Evolutionary conservation across 2,888 invertebrate genomes (phyloP).

Genomic region (Ecliptopera silaceata): DNA sequence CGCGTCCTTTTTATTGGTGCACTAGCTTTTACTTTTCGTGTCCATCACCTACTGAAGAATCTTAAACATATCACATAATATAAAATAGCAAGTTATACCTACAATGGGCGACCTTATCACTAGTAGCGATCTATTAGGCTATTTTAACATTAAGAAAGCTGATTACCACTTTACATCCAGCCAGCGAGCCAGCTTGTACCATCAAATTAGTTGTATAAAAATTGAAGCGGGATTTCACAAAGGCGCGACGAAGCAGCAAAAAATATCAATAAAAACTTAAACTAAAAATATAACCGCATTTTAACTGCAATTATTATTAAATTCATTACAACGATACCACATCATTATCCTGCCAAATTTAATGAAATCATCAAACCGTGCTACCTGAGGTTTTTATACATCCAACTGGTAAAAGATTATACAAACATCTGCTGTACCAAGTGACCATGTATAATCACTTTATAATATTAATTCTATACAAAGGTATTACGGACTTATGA

Average conservation of each 20-base stretch:
- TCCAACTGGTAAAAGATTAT: neutral
- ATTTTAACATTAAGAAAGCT: too few species aligned
- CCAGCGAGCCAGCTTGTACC: too few species aligned
- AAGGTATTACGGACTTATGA: slow-evolving; percentile 28
- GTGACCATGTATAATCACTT: slow-evolving; percentile 37
- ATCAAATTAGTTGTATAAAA: too few species aligned
- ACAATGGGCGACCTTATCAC: too few species aligned
- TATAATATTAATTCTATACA: slow-evolving; percentile 35
- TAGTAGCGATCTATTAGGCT: too few species aligned
- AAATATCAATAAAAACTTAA: neutral
- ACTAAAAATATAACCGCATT: slow-evolving; percentile 6
- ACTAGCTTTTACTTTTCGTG: slow-evolving; percentile 2
- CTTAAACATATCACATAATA: too few species aligned
- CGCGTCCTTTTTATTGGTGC: slow-evolving; percentile 15
- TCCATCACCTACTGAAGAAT: neutral
- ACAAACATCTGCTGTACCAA: slow-evolving; percentile 50
- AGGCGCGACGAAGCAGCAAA: neutral
- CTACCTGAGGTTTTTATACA: slow-evolving; percentile 46
- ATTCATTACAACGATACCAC: slow-evolving; percentile 33
- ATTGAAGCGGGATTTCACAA: too few species aligned
- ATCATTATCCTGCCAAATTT: slow-evolving; percentile 42
- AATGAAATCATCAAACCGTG: slow-evolving; percentile 46
- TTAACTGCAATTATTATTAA: slow-evolving; percentile 17
- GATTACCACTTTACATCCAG: too few species aligned
- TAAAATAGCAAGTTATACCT: too few species aligned